A percentile compares a stretch with the other conserved stretches of the same genome.
phyloP scores from a whole-genome alignment of 2,888 invertebrate genomes.

The Drosophila borealis region DNA sequence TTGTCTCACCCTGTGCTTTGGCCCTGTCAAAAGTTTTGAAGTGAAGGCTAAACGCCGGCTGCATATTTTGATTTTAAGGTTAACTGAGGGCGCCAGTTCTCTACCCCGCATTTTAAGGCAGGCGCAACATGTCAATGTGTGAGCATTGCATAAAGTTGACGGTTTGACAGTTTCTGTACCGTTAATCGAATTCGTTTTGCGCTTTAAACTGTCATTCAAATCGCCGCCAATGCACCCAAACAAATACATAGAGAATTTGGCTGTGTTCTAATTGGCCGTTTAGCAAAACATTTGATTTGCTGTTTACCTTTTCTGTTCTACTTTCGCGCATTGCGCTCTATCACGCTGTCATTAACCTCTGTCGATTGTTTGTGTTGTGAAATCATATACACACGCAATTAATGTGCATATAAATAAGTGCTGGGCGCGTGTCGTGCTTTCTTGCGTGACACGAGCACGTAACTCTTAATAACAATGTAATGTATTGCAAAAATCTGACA shows the following conservation, averaged over 20 bases:
- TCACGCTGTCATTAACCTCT: conserved; percentile 53
- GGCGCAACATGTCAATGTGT: conserved; percentile 31
- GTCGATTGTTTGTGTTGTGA: conserved; percentile 19
- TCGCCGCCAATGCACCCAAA: neutral
- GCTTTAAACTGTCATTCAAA: conserved; percentile 3
- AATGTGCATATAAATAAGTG: conserved; percentile 3
- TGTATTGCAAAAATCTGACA: too few relatives aligned
- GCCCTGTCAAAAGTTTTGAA: conserved; percentile 11
- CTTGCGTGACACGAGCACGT: conserved; percentile 4
- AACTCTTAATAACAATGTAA: too few relatives aligned
- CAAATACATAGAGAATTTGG: neutral
- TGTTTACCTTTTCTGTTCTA: conserved; percentile 37
- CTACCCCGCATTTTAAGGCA: neutral
- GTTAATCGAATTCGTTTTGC: conserved; percentile 1
- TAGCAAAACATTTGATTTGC: conserved; percentile 32
- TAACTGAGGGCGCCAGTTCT: conserved; percentile 1
- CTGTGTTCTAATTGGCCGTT: conserved; percentile 26
- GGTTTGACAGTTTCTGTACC: neutral
- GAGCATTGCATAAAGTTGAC: neutral
- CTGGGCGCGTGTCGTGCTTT: neutral
- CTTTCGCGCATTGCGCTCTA: conserved; percentile 35
- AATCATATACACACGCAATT: neutral
- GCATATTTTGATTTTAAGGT: conserved; percentile 40
- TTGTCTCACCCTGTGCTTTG: conserved; percentile 13
- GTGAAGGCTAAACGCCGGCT: conserved; percentile 58